Evolutionary conservation across 2,888 invertebrate genomes (phyloP), one percentile per base, ranked within the genome.

Genomic region (Pardosa pseudoannulata): DNA sequence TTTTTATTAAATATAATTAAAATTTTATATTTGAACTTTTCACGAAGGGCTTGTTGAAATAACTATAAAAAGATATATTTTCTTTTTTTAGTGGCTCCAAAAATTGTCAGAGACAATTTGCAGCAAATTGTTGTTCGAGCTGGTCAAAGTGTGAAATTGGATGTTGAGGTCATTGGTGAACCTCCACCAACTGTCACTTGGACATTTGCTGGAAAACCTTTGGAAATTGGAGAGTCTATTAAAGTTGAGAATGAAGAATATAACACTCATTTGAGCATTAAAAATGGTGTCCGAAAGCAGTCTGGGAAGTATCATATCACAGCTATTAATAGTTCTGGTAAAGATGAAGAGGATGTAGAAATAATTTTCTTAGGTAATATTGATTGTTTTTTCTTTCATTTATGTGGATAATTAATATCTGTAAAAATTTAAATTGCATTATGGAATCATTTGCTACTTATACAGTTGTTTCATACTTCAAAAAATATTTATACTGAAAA

Each of bases 101-200:
- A 95, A 93, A 96, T 99, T 90, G 94, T 98, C 90, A 97, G 98
- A 64, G 94, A 94, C 89, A 96, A 96, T 89, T 93, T 98, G 56
- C 95, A 95, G 88, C 95, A 95, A 91, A 93, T 99, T 89, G 96
- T 98, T 39, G 95, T 99, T 67, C 99, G 99, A 92, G 98, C 97
- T 91, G 98, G 98, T 50, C 97, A 98, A 92, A 95, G 96, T 0
- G 96, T 98, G 90, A 95, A 95, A 89, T 95, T 96, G 91, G 98
- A 98, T 90, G 96, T 99, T 89, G 97, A 97, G 91, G 99, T 96
- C 91, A 96, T 96, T 88, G 99, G 99, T 90, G 99, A 99, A 92
- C 99, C 99, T 0, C 96, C 97, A 90, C 99, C 99, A 0, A 96
- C 96, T 90, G 97, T 96, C 32, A 94, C 94, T 90, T 99, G 99